Percentiles rank a stretch among this genome's conserved stretches.
These are phyloP conservation scores for Yponomeuta cagnagella DNA, from an alignment of 2,888 invertebrate genomes.

Conservation along the genomic window DNA sequence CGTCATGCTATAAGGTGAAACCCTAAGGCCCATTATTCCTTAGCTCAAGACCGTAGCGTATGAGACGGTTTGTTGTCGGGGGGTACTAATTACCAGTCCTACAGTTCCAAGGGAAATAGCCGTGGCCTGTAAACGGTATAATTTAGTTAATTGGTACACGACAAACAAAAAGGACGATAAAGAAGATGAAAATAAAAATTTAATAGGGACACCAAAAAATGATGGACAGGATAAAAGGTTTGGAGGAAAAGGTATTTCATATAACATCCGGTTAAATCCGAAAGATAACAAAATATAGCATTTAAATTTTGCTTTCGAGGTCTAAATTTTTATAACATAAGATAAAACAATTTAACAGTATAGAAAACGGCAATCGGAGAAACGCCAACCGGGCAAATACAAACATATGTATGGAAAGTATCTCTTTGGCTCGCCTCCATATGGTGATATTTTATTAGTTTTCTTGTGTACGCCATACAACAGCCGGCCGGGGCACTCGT, in stretches of 20 bases:
- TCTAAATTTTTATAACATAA: background rate
- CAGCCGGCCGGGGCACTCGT: background rate
- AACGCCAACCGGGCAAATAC: constrained; percentile 3
- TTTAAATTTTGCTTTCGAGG: background rate
- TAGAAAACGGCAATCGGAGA: background rate
- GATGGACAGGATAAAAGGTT: background rate
- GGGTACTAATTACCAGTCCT: no score
- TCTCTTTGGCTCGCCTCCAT: constrained; percentile 31
- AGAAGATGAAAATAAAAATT: constrained; percentile 11
- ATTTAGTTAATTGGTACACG: constrained; percentile 10
- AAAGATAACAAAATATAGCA: background rate
- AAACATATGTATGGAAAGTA: constrained; percentile 17
- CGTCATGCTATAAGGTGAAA: no score
- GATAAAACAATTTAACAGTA: background rate
- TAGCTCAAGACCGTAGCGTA: no score
- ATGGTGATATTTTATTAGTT: constrained; percentile 42
- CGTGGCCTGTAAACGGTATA: background rate
- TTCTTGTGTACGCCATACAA: constrained; percentile 20
- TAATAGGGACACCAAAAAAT: background rate
- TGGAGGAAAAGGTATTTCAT: background rate
- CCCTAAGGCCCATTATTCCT: no score
- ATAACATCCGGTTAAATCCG: background rate
- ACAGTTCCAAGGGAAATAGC: background rate
- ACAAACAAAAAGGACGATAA: background rate
- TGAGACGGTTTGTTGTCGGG: no score